phyloP scores from a whole-genome alignment of 1,140 invertebrate species.

The Conus betulinus region DNA sequence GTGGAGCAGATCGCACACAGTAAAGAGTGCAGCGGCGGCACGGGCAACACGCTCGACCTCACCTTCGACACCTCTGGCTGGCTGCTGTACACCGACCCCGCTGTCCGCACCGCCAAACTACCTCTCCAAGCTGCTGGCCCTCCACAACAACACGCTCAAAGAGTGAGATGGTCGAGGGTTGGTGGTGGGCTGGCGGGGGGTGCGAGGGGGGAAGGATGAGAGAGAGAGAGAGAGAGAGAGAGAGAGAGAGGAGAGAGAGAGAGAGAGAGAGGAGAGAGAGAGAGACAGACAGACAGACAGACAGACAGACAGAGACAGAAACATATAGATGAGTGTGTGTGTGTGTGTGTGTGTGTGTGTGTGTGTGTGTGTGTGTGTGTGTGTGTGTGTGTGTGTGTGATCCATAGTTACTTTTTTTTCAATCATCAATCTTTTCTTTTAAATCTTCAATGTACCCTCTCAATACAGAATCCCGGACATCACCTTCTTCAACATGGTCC shows the following conservation, averaged over 20 bases:
- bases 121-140: slow-evolving; percentile 79
- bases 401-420: too few species aligned
- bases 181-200: not conserved
- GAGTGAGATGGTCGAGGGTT: not conserved
- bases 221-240: not conserved
- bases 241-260: not conserved
- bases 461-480: too few species aligned
- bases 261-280: too few species aligned
- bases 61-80: slow-evolving; percentile 50
- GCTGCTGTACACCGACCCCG: slow-evolving; percentile 83
- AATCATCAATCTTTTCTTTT: too few species aligned
- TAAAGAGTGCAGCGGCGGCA: slow-evolving; percentile 62
- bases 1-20: slow-evolving; percentile 54
- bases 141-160: slow-evolving; percentile 7
- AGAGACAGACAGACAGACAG: too few species aligned
- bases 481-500: too few species aligned
- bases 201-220: not conserved
- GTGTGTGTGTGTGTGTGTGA: too few species aligned
- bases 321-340: too few species aligned
- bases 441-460: too few species aligned
- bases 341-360: too few species aligned
- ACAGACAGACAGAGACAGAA: too few species aligned
- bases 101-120: slow-evolving; percentile 96
- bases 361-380: too few species aligned
- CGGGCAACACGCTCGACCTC: slow-evolving; percentile 59